phyloP scores from a whole-genome alignment of 2,797 vertebrate species.

The Rhinatrema bivittatum region DNA sequence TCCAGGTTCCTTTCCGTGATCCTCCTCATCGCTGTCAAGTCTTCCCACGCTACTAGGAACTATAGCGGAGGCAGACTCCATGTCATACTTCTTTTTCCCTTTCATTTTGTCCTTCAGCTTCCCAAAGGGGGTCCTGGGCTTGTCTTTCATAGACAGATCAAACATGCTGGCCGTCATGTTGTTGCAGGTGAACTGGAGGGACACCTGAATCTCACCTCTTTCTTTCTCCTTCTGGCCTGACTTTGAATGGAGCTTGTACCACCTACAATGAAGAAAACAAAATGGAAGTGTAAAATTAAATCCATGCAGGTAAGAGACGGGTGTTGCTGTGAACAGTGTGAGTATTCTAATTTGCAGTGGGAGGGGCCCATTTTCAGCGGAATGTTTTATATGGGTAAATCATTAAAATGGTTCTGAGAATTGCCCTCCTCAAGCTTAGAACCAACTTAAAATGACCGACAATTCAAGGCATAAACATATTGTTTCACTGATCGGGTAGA shows the following conservation, averaged over 20 bases:
- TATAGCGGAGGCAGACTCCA: slow-evolving; percentile 76
- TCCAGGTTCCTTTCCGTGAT: no score
- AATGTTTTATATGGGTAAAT: no score
- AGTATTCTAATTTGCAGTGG: no score
- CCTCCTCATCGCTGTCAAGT: slow-evolving; percentile 69
- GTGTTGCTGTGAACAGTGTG: no score
- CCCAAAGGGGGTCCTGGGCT: slow-evolving; percentile 76
- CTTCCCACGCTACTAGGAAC: slow-evolving; percentile 65
- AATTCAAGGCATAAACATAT: no score
- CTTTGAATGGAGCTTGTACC: slow-evolving; percentile 91
- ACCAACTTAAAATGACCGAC: no score
- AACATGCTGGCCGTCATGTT: slow-evolving; percentile 96
- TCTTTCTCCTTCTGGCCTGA: slow-evolving; percentile 93
- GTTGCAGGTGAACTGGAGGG: slow-evolving; percentile 83
- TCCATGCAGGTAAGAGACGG: no score
- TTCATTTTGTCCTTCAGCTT: slow-evolving; percentile 88
- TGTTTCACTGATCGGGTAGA: no score
- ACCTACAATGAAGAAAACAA: slow-evolving; percentile 50
- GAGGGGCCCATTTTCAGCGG: no score
- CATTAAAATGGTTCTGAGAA: no score
- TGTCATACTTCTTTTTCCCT: slow-evolving; percentile 71
- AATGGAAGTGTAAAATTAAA: no score
- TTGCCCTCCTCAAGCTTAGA: no score
- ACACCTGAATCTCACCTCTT: slow-evolving; percentile 84
- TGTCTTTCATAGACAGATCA: slow-evolving; percentile 89